Base-by-base conservation (phyloP, 2,113 vertebrate species). In the Lagenorhynchus albirostris region DNA sequence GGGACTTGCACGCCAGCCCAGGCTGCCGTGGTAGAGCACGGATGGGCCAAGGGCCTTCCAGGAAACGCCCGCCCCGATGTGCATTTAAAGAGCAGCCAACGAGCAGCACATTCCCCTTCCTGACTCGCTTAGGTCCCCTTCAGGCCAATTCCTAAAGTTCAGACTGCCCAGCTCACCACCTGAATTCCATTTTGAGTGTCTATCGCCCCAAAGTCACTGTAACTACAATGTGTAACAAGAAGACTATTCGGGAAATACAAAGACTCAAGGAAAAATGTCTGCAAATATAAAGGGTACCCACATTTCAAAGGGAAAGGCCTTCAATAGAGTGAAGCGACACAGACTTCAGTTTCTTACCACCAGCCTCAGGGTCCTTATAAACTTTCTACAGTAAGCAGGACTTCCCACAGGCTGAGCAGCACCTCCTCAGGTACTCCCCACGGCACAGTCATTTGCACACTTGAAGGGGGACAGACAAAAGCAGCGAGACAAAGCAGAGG, bases 191-290 rank as follows among this genome's bases (percentile, higher is more conserved):
- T 94, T 44, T n/a, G 26, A 80, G 50, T 47, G 25, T 23, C 15
- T 58, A 71, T 0, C 8, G 47, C 38, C 74, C 38, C 20, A 36
- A 71, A 50, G 29, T 36, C 73, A 88, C 17, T 10, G 26, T 65
- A 93, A 71, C 36, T 83, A 81, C 2, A 71, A 1, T n/a, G 25
- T 8, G 18, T 8, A 73, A 89, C 23, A 33, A 74, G 38, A 70
- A 31, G 25, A 70, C 17, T 53, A 76, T 1, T 0, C 63, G 68
- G 47, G 10, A 60, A 68, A 82, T 44, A 36, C 53, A 92, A 83
- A 58, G 38, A 86, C 71, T 67, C 58, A 76, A 92, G 60, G 89
- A 93, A 81, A 92, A 86, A 50, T 12, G 50, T 26, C 73, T 15
- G n/a, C 38, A 70, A 38, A 41, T 36, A 83, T 15, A 70, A 62